Conservation (phyloP, 2,888 invertebrate genomes). For the Caenorhabditis auriculariae region DNA sequence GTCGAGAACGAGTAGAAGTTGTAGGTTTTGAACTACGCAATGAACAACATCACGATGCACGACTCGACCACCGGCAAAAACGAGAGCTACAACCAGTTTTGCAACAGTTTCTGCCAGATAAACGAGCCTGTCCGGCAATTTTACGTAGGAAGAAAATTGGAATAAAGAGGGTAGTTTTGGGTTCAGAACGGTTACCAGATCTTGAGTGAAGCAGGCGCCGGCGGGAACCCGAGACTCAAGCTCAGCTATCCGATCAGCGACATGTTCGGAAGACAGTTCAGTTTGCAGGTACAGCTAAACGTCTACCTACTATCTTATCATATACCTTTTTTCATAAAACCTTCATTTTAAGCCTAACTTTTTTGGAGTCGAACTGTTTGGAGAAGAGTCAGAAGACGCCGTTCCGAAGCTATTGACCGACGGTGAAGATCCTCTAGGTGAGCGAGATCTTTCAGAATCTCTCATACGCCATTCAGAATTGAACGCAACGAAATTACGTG, state of each 20-base stretch:
- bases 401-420: conserved; percentile 27
- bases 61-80: conserved; percentile 26
- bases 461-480: conserved; percentile 4
- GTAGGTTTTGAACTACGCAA: conserved; percentile 42
- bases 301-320: neutral
- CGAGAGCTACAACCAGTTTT: conserved; percentile 49
- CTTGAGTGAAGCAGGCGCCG: conserved; percentile 38
- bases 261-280: conserved; percentile 51
- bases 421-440: conserved; percentile 8
- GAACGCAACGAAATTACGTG: conserved; percentile 16
- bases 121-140: conserved; percentile 56
- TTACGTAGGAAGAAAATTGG: no score
- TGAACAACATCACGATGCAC: conserved; percentile 44
- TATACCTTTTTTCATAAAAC: neutral
- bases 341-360: conserved; percentile 50
- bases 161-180: no score
- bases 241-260: conserved; percentile 54
- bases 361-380: conserved; percentile 50
- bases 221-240: conserved; percentile 27
- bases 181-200: conserved; percentile 53
- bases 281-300: conserved; percentile 26
- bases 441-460: neutral
- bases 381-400: conserved; percentile 20
- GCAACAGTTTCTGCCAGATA: conserved; percentile 45
- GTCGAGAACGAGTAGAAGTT: neutral